These are phyloP conservation scores for Prolemur simus DNA, from an alignment of 2,113 vertebrate species.

Conservation along the genomic window DNA sequence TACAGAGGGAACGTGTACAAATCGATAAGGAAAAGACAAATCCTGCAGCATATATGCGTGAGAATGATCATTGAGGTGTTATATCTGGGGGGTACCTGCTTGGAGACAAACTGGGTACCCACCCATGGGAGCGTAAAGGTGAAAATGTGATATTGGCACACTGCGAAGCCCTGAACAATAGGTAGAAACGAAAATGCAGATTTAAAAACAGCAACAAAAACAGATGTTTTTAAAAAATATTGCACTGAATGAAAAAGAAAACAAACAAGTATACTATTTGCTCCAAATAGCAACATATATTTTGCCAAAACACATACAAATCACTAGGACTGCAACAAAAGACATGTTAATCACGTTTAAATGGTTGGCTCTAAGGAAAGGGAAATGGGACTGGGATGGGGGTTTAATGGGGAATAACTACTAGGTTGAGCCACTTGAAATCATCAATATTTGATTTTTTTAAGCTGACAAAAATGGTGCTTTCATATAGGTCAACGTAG, in stretches of 20 bases:
- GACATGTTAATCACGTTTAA: too few relatives aligned
- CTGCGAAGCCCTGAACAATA: neutral
- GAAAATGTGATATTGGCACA: neutral
- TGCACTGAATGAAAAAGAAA: neutral
- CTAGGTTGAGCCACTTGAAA: neutral
- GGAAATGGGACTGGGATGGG: too few relatives aligned
- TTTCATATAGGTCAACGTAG: neutral
- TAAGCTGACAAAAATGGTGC: too few relatives aligned
- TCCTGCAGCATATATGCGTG: rapidly evolving
- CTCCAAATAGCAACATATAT: neutral
- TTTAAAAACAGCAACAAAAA: neutral
- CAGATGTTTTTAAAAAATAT: neutral
- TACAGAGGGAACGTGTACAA: too few relatives aligned
- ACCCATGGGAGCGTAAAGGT: rapidly evolving
- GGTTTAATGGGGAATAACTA: neutral
- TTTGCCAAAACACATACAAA: neutral
- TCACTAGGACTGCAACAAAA: neutral
- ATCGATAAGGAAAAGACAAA: neutral
- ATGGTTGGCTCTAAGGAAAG: neutral
- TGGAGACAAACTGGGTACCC: neutral
- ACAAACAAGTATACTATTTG: neutral
- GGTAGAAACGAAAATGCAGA: neutral
- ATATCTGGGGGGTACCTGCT: neutral
- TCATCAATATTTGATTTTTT: neutral
- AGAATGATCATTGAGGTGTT: neutral